Evolutionary conservation across 2,113 vertebrate genomes (phyloP).

Genomic region (Melanocharis versteri): DNA sequence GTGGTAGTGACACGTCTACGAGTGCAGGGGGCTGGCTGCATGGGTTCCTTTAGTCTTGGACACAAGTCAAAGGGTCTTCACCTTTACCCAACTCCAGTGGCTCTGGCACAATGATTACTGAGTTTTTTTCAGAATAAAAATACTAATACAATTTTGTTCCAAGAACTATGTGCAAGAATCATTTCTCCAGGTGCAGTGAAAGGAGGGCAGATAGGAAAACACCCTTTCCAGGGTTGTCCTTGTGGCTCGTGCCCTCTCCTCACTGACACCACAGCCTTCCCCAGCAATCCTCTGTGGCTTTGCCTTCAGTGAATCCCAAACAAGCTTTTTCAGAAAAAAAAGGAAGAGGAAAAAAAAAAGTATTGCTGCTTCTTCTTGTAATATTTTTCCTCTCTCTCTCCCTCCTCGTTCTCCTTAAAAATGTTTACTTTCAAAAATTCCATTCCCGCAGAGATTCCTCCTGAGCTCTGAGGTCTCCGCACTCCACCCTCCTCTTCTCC

Average conservation of each 20-base stretch:
- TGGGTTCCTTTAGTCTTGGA: neutral
- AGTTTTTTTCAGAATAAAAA: neutral
- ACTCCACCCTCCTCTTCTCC: constrained; percentile 53
- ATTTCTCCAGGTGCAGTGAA: constrained; percentile 34
- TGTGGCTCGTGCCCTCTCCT: neutral
- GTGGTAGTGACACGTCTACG: neutral
- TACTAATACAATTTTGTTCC: neutral
- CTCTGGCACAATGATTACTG: neutral
- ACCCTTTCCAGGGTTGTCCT: neutral
- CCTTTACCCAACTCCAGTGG: neutral
- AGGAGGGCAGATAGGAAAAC: constrained; percentile 29
- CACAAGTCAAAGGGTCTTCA: neutral
- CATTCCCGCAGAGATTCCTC: constrained; percentile 58
- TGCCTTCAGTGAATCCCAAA: constrained; percentile 27
- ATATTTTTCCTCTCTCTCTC: constrained; percentile 12
- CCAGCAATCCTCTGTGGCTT: neutral
- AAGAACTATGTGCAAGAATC: constrained; percentile 7
- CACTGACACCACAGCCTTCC: neutral
- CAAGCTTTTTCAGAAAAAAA: constrained; percentile 8
- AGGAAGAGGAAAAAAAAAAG: neutral
- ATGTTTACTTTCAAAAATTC: constrained; percentile 63
- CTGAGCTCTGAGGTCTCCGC: constrained; percentile 32
- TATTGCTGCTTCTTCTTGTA: constrained; percentile 67
- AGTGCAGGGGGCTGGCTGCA: neutral
- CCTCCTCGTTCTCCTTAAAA: constrained; percentile 25